Conservation (phyloP, 2,113 vertebrate genomes). For the Marmota flaviventris region DNA sequence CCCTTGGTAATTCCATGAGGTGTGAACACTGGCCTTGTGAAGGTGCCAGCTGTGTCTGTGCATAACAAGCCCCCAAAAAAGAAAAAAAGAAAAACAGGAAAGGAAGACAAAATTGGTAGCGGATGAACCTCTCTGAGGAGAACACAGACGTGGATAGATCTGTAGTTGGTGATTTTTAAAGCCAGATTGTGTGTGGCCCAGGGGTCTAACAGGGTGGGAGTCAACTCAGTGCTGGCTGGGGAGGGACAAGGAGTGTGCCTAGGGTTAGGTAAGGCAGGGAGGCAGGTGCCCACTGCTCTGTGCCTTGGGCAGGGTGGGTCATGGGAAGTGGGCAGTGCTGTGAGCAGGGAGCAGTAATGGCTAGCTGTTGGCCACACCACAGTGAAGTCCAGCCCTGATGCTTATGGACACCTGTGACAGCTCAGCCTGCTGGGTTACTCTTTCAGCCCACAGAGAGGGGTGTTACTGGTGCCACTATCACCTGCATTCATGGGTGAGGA, state of each 20-base stretch:
- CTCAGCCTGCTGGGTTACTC: neutral
- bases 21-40: constrained; percentile 79
- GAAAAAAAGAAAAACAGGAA: neutral
- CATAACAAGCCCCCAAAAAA: neutral
- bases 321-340: too few species aligned
- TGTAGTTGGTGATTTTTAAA: neutral
- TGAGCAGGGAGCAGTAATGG: neutral
- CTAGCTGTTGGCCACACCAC: neutral
- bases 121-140: constrained; percentile 70
- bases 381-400: neutral
- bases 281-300: rapidly evolving
- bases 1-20: constrained; percentile 71
- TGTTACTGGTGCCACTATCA: too few species aligned
- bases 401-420: rapidly evolving
- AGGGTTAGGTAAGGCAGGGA: too few species aligned
- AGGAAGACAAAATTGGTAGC: constrained; percentile 10
- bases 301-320: neutral
- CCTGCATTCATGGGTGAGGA: neutral
- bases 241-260: rapidly evolving
- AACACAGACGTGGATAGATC: neutral
- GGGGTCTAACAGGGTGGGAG: rapidly evolving
- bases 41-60: constrained; percentile 67
- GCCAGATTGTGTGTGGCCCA: neutral
- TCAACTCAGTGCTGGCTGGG: rapidly evolving
- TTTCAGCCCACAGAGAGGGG: too few species aligned